These are phyloP conservation scores for Serrognathus titanus DNA, from an alignment of 2,888 invertebrate genomes.

Conservation along the genomic window DNA sequence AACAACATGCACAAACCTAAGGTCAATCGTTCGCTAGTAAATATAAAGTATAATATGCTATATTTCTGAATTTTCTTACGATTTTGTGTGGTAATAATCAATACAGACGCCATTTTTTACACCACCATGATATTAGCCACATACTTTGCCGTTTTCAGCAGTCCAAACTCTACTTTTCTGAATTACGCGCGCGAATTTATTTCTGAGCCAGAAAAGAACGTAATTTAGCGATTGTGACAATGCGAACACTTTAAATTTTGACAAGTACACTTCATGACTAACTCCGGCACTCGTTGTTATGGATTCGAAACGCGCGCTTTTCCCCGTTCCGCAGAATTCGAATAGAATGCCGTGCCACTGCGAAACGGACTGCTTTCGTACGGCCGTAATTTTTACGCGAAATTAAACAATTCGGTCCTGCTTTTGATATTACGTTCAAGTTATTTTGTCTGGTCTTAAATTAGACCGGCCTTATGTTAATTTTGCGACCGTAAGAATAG, in stretches of 20 bases:
- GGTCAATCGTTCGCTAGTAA: not conserved
- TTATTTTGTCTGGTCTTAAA: not conserved
- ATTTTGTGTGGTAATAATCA: constrained; percentile 43
- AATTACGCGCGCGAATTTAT: no score
- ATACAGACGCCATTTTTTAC: constrained; percentile 46
- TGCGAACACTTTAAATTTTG: constrained; percentile 14
- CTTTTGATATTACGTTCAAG: not conserved
- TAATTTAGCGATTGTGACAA: no score
- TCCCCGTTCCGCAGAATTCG: no score
- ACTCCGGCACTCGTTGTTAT: no score
- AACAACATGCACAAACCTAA: constrained; percentile 3
- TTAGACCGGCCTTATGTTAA: not conserved
- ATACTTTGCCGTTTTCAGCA: constrained; percentile 1
- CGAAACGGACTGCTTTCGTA: not conserved
- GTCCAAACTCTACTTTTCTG: not conserved
- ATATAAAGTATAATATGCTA: not conserved
- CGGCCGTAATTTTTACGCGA: not conserved
- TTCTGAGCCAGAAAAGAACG: no score
- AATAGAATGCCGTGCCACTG: no score
- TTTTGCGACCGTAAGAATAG: not conserved
- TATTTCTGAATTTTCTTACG: constrained; percentile 41
- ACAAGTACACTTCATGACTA: constrained; percentile 5
- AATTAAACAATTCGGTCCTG: not conserved
- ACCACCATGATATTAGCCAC: constrained; percentile 28
- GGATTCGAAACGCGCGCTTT: no score